These are phyloP conservation scores for Cryptosula pallasiana DNA, from an alignment of 2,888 invertebrate species.

Conservation along the genomic window DNA sequence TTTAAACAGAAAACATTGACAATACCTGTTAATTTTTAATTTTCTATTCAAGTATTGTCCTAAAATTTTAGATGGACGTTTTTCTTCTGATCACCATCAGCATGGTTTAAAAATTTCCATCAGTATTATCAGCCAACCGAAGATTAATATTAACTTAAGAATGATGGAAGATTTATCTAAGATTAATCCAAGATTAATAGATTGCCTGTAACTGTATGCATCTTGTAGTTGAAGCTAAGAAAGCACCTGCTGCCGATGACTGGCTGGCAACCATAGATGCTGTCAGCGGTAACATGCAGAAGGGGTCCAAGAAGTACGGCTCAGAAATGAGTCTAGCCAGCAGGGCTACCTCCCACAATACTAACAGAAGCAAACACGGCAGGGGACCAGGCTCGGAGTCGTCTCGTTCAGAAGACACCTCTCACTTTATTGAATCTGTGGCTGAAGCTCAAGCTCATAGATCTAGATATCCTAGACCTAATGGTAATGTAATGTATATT, in stretches of 20 bases:
- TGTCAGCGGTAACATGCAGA: not conserved
- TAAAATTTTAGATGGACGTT: too few species aligned
- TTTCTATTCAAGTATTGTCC: too few species aligned
- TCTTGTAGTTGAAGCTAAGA: not conserved
- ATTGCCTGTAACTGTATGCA: not conserved
- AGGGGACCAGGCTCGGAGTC: conserved; percentile 4
- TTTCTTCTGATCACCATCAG: too few species aligned
- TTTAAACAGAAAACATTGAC: too few species aligned
- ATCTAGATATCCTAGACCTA: conserved; percentile 2
- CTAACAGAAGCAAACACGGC: not conserved
- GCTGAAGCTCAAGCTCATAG: not conserved
- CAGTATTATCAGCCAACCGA: too few species aligned
- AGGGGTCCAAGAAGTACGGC: not conserved
- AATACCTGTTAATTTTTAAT: too few species aligned
- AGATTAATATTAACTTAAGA: too few species aligned
- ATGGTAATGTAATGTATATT: too few species aligned
- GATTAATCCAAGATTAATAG: too few species aligned
- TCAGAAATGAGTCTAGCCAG: conserved; percentile 16
- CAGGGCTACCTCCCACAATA: conserved; percentile 19
- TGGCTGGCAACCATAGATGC: conserved; percentile 15
- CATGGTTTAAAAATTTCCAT: too few species aligned
- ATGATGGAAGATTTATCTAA: too few species aligned
- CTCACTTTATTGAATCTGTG: conserved; percentile 2
- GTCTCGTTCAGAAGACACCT: not conserved
- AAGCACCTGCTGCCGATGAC: conserved; percentile 10